phyloP scores from a whole-genome alignment of 2,888 invertebrate genomes.

The Cataglyphis rosenhaueri region DNA sequence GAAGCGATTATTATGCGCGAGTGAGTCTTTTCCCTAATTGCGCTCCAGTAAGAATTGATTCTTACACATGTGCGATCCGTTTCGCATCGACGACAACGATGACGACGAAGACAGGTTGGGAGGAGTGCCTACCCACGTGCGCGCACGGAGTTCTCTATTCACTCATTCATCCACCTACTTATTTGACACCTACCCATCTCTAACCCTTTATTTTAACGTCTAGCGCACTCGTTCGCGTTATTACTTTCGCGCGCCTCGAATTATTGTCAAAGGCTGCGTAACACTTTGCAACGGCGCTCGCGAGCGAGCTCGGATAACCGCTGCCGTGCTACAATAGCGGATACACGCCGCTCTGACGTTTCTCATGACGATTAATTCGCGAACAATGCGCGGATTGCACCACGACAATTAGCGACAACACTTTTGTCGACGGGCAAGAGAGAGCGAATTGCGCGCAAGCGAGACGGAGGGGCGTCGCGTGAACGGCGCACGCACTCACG shows the following conservation, averaged over 20 bases:
- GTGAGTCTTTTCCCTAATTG: conserved; percentile 62
- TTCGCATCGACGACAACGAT: conserved; percentile 27
- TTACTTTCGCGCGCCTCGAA: conserved; percentile 72
- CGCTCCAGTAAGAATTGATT: conserved; percentile 69
- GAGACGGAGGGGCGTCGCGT: conserved; percentile 66
- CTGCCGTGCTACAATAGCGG: conserved; percentile 61
- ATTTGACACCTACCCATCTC: conserved; percentile 57
- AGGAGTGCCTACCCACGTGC: conserved; percentile 66
- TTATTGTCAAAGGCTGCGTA: conserved; percentile 74
- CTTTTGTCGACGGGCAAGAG: conserved; percentile 70
- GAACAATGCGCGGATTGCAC: conserved; percentile 78
- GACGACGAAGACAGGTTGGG: conserved; percentile 62
- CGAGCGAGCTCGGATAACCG: conserved; percentile 33
- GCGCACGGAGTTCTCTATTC: conserved; percentile 46
- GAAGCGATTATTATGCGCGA: conserved; percentile 51
- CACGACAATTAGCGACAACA: conserved; percentile 82
- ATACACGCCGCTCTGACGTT: conserved; percentile 70
- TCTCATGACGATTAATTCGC: conserved; percentile 82
- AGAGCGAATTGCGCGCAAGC: conserved; percentile 30
- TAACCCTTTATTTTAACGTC: conserved; percentile 48
- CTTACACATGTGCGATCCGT: conserved; percentile 28
- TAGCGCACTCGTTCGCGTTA: conserved; percentile 48
- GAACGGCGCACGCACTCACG: conserved; percentile 59
- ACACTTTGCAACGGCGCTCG: conserved; percentile 69
- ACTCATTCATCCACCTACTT: conserved; percentile 58